phyloP scores from a whole-genome alignment of 2,113 vertebrate genomes.

The Cairina moschata region DNA sequence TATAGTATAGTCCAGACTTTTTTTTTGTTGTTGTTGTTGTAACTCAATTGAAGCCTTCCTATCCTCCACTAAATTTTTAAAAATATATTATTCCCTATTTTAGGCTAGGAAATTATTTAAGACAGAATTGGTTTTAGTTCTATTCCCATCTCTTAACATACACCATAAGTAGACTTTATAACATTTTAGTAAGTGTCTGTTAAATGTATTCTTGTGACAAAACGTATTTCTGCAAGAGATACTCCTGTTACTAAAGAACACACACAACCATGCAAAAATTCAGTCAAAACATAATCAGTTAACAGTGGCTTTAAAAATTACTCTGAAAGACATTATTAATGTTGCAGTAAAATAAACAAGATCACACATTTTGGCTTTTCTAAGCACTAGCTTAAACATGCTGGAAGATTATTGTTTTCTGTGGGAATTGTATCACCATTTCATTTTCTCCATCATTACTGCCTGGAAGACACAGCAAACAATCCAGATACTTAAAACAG shows the following conservation, averaged over 20 bases:
- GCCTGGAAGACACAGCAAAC: not conserved
- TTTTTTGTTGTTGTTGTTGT: not conserved
- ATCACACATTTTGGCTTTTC: constrained; percentile 13
- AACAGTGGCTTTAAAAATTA: constrained; percentile 34
- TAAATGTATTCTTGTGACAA: not conserved
- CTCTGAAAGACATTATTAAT: constrained; percentile 29
- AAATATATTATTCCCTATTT: not conserved
- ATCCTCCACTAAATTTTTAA: not conserved
- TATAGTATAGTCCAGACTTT: too few relatives aligned
- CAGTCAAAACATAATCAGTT: not conserved
- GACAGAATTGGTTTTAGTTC: not conserved
- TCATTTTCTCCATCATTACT: constrained; percentile 62
- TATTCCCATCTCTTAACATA: not conserved
- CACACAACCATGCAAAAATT: constrained; percentile 43
- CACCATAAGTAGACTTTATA: not conserved
- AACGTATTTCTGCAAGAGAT: not conserved
- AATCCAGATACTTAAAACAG: not conserved
- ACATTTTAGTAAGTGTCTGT: not conserved
- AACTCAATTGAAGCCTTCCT: not conserved
- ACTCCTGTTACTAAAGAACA: not conserved
- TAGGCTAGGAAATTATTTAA: not conserved
- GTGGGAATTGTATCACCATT: constrained; percentile 58
- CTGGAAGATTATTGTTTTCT: constrained; percentile 68
- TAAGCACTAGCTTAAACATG: constrained; percentile 60
- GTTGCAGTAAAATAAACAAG: constrained; percentile 25